Evolutionary conservation across 2,888 invertebrate species (phyloP), one percentile per base, ranked within the genome.

Genomic region (Podabrus alpinus): DNA sequence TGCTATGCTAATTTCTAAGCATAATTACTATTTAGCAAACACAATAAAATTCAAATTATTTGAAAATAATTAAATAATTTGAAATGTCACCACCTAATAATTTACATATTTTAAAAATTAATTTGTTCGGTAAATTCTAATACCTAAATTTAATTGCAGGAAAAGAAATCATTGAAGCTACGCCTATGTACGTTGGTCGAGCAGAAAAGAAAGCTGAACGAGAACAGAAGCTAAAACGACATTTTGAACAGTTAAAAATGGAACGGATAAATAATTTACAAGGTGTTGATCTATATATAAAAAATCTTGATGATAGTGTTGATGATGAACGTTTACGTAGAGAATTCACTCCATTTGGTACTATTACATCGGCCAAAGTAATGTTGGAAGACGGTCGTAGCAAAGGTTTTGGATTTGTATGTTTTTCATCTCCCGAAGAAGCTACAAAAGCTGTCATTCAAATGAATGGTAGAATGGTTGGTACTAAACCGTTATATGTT

Each of bases 201-300:
- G 99, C 99, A 70, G 99, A 99, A 88, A 99, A 99, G 91, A 98
- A 98, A 88, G 96, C 96, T n/a, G 99, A 99, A 87, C 94, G 99
- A 74, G 97, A 98, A 86, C 95, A 97, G 82, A 99, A 99, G 87
- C 89, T 99, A 15, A 98, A 97, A 86, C 94, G 98, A 75, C 96
- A 96, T 86, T 99, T 98, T 88, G 99, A 99, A 86, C 94, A 96
- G 83, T 89, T 98, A 76, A 99, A 99, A 88, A 93, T 96, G 84
- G 97, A 99, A 86, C 91, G 97, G 21, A 90, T 97, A 84, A 96
- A 94, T 83, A 93, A 96, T 77, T 94, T 94, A 85, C 94, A 92
- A 86, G 99, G 99, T 72, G 98, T 99, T 5, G 99, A 99, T 88
- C 90, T 99, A 82, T 99, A 99, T 87, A 99, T 99, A 0, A 99